Conservation (phyloP, 2,113 vertebrate genomes). For the Rhinoderma darwinii region DNA sequence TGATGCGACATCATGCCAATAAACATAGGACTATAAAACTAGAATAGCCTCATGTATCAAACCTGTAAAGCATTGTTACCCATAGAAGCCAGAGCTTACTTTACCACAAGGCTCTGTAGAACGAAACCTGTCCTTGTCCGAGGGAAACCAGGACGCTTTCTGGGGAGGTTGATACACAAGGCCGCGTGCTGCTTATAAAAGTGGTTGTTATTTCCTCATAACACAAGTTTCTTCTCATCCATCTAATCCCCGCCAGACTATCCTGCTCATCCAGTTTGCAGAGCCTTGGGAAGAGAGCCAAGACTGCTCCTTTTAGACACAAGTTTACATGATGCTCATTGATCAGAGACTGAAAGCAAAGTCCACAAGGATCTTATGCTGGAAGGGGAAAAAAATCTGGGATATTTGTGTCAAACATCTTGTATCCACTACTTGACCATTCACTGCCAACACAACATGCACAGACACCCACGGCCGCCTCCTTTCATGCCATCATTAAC, state of each 20-base stretch:
- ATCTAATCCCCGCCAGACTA: conserved; percentile 31
- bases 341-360: neutral
- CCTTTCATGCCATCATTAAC: conserved; percentile 5
- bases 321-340: conserved; percentile 25
- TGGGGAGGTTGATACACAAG: neutral
- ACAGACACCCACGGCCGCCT: neutral
- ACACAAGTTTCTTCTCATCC: neutral
- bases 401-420: conserved; percentile 24
- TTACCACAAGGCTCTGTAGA: neutral
- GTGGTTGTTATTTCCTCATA: neutral
- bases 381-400: neutral
- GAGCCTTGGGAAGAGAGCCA: conserved; percentile 18
- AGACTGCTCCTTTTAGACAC: conserved; percentile 27
- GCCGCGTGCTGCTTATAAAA: neutral
- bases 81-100: neutral
- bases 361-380: neutral
- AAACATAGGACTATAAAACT: too few relatives aligned
- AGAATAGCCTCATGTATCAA: too few relatives aligned
- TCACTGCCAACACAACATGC: neutral
- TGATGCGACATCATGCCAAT: too few relatives aligned
- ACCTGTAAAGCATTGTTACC: neutral
- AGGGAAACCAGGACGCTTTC: neutral
- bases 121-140: neutral
- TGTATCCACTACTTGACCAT: conserved; percentile 8
- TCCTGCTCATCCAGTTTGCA: conserved; percentile 46